Evolutionary conservation across 2,888 invertebrate genomes (phyloP), one percentile per base, ranked within the genome.

Genomic region (Pherbina coryleti): DNA sequence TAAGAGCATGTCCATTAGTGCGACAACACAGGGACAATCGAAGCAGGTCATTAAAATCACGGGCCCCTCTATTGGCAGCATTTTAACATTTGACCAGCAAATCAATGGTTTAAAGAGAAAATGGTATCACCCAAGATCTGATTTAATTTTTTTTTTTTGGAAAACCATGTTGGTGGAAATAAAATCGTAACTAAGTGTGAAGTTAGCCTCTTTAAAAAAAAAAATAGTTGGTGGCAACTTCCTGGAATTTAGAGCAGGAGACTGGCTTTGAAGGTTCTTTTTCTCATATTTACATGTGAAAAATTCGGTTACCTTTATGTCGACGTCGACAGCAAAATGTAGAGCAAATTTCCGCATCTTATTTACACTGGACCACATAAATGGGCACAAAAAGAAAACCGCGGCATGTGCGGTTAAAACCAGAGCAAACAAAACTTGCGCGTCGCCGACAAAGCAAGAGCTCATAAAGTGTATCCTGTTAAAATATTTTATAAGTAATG

Each of bases 1-100:
- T 25, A 74, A 62, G 28, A 75, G 53, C 28, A 25, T n/a, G n/a
- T 66, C 75, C 75, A 75, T 75, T 75, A 66, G 67, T 62, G 62
- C 25, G 5, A 51, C 19, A 5, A 44, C 44, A 44, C 14, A 22
- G 5, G 22, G 25, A 69, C 51, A 51, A 69, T 49, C 51, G 25
- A 51, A 69, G 11, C 14, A 44, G 51, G 25, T 25, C 25, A 69
- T 51, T 25, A 51, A 69, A 69, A 14, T 51, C 69, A 69, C 17
- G 44, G 44, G 37, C n/a, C n/a, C n/a, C n/a, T n/a, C n/a, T n/a
- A 67, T 37, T n/a, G 19, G 22, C 60, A 22, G 28, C 28, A 28
- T 9, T 11, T 44, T 3, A 14, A 14, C 44, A 44, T 44, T 44
- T 44, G 44, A 44, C 44, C 11, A 11, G 14, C 44, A 44, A 11